Evolutionary conservation across 2,888 invertebrate species (phyloP), one percentile per base, ranked within the genome.

Genomic region (Spatulosminthurus flaviceps): DNA sequence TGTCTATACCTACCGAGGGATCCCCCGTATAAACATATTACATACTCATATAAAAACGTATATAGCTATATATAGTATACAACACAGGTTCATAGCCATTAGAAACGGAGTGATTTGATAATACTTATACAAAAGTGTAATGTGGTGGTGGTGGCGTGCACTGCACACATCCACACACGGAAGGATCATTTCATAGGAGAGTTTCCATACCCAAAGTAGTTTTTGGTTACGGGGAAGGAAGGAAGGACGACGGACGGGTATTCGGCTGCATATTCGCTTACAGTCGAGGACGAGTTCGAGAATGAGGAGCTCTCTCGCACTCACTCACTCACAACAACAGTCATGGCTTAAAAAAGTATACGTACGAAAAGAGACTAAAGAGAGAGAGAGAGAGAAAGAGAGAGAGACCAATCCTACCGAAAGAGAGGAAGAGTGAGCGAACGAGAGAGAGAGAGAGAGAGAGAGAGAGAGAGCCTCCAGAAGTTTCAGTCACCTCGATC

Each of bases 201-300:
- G 22, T 64, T 64, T 64, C 51, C 64, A 64, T 64, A 64, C 64
- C 26, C 64, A 64, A 64, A 64, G 64, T 64, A 64, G 64, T 22
- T 64, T 64, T 64, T 64, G 24, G 24, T 64, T 64, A 64, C 64
- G 64, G 64, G 64, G 64, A 64, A 64, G 64, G 64, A 64, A 64
- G 64, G 64, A 64, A 64, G 64, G 64, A 60, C 60, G 60, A 60
- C 21, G 60, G 60, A 64, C 64, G 64, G 64, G 64, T 26, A 64
- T 64, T 64, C 64, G 22, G 22, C 64, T 24, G 26, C 64, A 64
- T 64, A 64, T 26, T 64, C 64, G 26, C 64, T 64, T 22, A 24
- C 51, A 51, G 51, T 64, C 64, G 64, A 64, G 64, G 64, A 64
- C 64, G 64, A 64, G 64, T 64, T 64, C 64, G 64, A 26, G 64